Conservation (phyloP, 1,140 invertebrate genomes). For the Drosophila mayri region DNA sequence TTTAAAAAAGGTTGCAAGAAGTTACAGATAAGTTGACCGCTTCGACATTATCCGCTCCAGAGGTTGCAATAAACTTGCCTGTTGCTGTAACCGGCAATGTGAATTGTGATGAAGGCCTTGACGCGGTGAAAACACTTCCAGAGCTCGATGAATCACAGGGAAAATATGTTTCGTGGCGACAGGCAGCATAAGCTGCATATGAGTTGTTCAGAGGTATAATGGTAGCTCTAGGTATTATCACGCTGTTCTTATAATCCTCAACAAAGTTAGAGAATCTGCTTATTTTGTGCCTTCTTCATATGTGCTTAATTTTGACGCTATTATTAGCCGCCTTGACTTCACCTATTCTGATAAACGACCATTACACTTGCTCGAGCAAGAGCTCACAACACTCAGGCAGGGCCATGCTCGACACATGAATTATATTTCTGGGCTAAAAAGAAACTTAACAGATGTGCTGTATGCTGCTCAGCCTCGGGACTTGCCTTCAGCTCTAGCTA, state of each 20-base stretch:
- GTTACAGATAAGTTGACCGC: conserved; percentile 1
- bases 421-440: conserved; percentile 3
- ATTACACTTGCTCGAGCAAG: conserved; percentile 29
- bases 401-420: conserved; percentile 3
- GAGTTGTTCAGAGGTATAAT: conserved; percentile 17
- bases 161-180: conserved; percentile 46
- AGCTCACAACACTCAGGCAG: conserved; percentile 38
- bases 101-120: conserved; percentile 1
- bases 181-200: conserved; percentile 27
- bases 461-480: not conserved
- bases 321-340: not conserved
- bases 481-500: not conserved
- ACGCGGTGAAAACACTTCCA: conserved; percentile 16
- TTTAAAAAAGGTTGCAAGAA: not conserved
- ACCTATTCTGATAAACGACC: conserved; percentile 32
- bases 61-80: conserved; percentile 5
- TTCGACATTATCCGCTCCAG: not conserved
- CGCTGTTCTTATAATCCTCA: conserved; percentile 37
- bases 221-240: conserved; percentile 38
- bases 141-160: conserved; percentile 14
- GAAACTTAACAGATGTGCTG: conserved; percentile 9
- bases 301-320: conserved; percentile 37
- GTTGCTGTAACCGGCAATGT: conserved; percentile 6
- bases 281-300: conserved; percentile 29
- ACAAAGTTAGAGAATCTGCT: conserved; percentile 42